Percentiles rank a stretch among this genome's conserved stretches.
Conservation (phyloP, 2,888 invertebrate species). For the Ornithoptera priamus region DNA sequence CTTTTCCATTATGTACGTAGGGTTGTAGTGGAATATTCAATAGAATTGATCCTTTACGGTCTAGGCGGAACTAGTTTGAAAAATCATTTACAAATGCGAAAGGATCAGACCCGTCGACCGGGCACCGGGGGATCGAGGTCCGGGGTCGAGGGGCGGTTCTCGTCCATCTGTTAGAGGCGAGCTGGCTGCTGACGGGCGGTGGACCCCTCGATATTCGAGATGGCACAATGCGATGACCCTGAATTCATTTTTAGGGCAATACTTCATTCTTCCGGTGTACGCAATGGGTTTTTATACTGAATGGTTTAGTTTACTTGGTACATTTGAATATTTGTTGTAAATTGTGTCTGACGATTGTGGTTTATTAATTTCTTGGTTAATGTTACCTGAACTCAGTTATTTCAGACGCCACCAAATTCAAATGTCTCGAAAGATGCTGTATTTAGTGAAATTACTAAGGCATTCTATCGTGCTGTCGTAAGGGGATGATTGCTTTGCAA, state of each 20-base stretch:
- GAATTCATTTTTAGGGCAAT: slow-evolving; percentile 25
- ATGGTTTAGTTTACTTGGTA: not conserved
- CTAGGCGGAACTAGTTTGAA: slow-evolving; percentile 27
- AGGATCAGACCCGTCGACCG: slow-evolving; percentile 35
- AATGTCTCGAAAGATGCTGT: no score
- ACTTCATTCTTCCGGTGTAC: slow-evolving; percentile 25
- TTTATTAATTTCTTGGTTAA: no score
- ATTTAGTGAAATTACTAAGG: no score
- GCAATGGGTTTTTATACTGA: slow-evolving; percentile 12
- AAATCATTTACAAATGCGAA: slow-evolving; percentile 63
- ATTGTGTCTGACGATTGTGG: no score
- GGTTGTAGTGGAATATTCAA: not conserved
- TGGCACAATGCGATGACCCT: slow-evolving; percentile 71
- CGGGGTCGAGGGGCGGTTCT: slow-evolving; percentile 32
- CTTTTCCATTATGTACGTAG: not conserved
- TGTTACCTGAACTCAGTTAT: no score
- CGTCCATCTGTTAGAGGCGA: slow-evolving; percentile 55
- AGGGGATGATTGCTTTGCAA: no score
- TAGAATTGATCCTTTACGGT: not conserved
- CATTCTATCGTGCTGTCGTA: no score
- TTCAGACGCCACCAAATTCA: no score
- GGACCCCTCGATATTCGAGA: slow-evolving; percentile 61
- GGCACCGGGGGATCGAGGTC: slow-evolving; percentile 25
- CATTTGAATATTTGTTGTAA: no score
- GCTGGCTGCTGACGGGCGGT: slow-evolving; percentile 56